These are phyloP conservation scores for Adoxophyes honmai DNA, from an alignment of 1,140 invertebrate species.

Conservation along the genomic window DNA sequence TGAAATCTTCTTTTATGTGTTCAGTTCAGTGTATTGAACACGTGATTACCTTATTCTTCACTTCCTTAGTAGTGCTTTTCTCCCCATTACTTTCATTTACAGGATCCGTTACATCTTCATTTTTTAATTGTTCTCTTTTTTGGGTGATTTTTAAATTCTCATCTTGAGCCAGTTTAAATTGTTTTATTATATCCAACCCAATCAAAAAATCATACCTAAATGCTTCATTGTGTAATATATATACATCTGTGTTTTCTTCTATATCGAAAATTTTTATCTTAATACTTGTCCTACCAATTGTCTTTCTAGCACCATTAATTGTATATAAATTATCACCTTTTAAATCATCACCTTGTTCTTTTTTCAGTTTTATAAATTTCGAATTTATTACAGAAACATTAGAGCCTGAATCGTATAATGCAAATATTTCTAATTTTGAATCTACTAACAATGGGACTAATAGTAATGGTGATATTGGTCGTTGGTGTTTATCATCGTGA, in stretches of 20 bases:
- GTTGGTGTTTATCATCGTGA: slow-evolving; percentile 7
- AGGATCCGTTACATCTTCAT: not conserved
- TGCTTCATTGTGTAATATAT: not conserved
- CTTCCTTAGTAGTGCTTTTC: not conserved
- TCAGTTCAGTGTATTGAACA: not conserved
- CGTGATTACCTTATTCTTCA: not conserved
- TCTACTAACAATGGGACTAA: too few relatives aligned
- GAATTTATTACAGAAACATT: too few relatives aligned
- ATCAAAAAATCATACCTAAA: not conserved
- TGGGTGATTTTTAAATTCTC: slow-evolving; percentile 3
- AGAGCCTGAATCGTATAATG: not conserved
- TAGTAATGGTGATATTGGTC: slow-evolving; percentile 15
- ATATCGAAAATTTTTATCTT: slow-evolving; percentile 11
- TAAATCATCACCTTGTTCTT: not conserved
- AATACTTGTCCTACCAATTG: not conserved
- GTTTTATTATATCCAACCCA: too few relatives aligned
- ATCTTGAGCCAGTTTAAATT: slow-evolving; percentile 2
- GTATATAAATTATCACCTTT: not conserved
- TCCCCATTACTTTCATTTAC: not conserved
- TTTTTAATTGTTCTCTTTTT: not conserved
- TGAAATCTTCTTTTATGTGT: not conserved
- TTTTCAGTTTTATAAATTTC: slow-evolving; percentile 2
- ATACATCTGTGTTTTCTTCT: not conserved
- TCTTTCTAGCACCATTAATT: slow-evolving; percentile 9
- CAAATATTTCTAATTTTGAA: not conserved